Percentiles rank a stretch among this genome's conserved stretches.
Conservation (phyloP, 2,113 vertebrate genomes). For the Beaufortia kweichowensis region DNA sequence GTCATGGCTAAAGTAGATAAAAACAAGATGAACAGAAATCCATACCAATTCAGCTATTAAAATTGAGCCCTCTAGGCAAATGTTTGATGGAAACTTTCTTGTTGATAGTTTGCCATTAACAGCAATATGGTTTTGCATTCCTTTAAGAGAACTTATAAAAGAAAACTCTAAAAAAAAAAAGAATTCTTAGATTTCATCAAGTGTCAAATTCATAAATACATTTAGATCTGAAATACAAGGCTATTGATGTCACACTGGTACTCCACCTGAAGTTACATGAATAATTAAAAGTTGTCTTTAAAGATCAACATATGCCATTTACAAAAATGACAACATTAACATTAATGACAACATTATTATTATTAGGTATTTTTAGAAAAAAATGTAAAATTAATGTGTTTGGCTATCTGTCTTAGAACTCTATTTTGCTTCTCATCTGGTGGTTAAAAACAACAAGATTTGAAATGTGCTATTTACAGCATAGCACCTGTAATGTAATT, state of each 20-base stretch:
- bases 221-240: neutral
- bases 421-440: slow-evolving; percentile 20
- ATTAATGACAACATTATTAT: neutral
- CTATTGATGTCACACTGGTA: neutral
- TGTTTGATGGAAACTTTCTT: neutral
- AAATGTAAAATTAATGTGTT: slow-evolving; percentile 28
- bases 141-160: too few relatives aligned
- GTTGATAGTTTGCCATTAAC: neutral
- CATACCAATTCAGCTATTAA: neutral
- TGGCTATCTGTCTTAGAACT: slow-evolving; percentile 17
- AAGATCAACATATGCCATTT: neutral
- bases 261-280: slow-evolving; percentile 3
- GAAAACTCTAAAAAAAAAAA: too few relatives aligned
- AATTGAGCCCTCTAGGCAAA: neutral
- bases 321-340: slow-evolving; percentile 4
- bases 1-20: neutral
- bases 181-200: too few relatives aligned
- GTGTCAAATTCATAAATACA: too few relatives aligned
- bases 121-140: neutral
- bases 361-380: slow-evolving; percentile 16
- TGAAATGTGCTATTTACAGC: slow-evolving; percentile 9
- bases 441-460: slow-evolving; percentile 7
- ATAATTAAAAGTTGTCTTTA: neutral
- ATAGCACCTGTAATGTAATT: slow-evolving; percentile 29
- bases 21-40: neutral